A percentile compares a stretch with the other conserved stretches of the same genome.
Evolutionary conservation across 2,888 invertebrate species (phyloP).

Genomic region (Eledona agricola): DNA sequence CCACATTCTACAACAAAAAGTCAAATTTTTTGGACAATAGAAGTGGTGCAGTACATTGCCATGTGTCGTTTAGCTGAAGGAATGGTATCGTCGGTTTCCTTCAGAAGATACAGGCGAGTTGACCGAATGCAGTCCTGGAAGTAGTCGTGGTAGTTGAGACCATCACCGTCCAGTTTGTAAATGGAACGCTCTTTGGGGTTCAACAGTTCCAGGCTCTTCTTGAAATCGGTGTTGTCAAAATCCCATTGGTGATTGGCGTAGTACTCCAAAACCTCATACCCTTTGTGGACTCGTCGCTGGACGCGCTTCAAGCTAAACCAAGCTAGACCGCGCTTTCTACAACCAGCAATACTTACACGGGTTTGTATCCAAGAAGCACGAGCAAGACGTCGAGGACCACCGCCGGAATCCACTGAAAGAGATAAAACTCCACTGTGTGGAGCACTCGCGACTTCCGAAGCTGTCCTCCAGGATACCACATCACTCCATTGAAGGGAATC

Average conservation of each 20-base stretch:
- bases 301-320: slow-evolving; percentile 77
- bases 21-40: slow-evolving; percentile 6
- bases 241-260: slow-evolving; percentile 94
- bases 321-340: background rate
- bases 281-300: slow-evolving; percentile 83
- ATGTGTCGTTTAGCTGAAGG: slow-evolving; percentile 83
- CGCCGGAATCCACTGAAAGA: slow-evolving; percentile 93
- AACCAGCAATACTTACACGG: slow-evolving; percentile 72
- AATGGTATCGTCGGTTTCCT: slow-evolving; percentile 82
- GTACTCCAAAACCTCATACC: slow-evolving; percentile 89
- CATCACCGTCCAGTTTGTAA: slow-evolving; percentile 76
- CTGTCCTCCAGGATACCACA: slow-evolving; percentile 81
- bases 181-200: slow-evolving; percentile 72
- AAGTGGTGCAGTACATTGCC: slow-evolving; percentile 72
- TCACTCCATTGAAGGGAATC: slow-evolving; percentile 82
- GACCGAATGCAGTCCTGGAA: slow-evolving; percentile 84
- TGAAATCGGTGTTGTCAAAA: slow-evolving; percentile 76
- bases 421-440: slow-evolving; percentile 83
- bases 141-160: slow-evolving; percentile 80
- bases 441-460: slow-evolving; percentile 80
- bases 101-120: slow-evolving; percentile 81
- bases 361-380: slow-evolving; percentile 84
- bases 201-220: slow-evolving; percentile 67
- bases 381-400: slow-evolving; percentile 82
- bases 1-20: slow-evolving; percentile 51